Percentiles rank a stretch among this genome's conserved stretches.
These are phyloP conservation scores for Rhinolophus sinicus DNA, from an alignment of 2,113 vertebrate genomes.

Conservation along the genomic window DNA sequence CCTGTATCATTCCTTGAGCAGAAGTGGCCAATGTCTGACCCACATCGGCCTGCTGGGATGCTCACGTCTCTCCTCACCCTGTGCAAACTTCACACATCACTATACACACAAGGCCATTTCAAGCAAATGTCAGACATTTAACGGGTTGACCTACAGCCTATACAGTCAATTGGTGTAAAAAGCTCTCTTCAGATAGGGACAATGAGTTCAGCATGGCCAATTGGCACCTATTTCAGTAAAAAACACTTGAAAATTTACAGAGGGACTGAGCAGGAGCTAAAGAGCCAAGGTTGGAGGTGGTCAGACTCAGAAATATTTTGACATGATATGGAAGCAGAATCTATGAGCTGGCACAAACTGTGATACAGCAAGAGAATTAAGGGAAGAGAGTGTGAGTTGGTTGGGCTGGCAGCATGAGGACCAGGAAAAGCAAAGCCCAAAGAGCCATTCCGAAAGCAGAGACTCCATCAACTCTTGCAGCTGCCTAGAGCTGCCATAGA, in stretches of 20 bases:
- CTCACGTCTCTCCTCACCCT: not conserved
- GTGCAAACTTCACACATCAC: not conserved
- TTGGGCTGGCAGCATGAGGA: not conserved
- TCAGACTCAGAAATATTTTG: not conserved
- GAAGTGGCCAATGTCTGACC: not conserved
- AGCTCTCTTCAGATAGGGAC: not conserved
- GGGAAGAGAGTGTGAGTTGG: not conserved
- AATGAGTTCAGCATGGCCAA: not conserved
- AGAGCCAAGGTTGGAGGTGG: not conserved
- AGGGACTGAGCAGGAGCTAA: not conserved
- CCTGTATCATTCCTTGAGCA: not conserved
- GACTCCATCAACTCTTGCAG: not conserved
- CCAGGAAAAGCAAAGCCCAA: not conserved
- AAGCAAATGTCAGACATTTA: not conserved
- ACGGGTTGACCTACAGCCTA: not conserved
- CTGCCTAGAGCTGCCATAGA: not conserved
- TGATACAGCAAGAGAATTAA: not conserved
- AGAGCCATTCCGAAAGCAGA: not conserved
- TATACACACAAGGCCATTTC: not conserved
- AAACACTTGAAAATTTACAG: not conserved
- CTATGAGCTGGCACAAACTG: not conserved
- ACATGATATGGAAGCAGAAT: not conserved
- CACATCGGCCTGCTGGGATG: not conserved
- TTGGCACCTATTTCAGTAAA: not conserved
- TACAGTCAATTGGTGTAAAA: not conserved